Conservation (phyloP, 1,140 invertebrate genomes). For the Radopholus similis region DNA sequence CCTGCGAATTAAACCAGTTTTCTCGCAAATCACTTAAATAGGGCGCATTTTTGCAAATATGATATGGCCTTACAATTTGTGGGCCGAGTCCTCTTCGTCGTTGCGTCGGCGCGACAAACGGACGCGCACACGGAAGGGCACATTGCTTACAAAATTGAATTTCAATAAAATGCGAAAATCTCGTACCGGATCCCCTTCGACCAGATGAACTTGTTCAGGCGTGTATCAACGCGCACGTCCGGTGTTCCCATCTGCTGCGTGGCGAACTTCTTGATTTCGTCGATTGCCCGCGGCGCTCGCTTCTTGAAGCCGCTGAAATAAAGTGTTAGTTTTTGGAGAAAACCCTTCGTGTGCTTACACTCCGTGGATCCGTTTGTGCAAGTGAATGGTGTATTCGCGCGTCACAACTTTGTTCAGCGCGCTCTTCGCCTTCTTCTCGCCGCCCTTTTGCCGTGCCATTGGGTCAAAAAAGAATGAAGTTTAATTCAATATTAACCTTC, state of each 20-base stretch:
- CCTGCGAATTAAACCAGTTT: too few relatives aligned
- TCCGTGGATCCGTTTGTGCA: constrained; percentile 93
- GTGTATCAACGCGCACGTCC: constrained; percentile 93
- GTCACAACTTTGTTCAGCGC: constrained; percentile 97
- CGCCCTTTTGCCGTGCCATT: constrained; percentile 66
- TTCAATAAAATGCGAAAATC: too few relatives aligned
- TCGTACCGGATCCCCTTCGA: constrained; percentile 94
- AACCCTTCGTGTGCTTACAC: too few relatives aligned
- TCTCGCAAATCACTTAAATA: too few relatives aligned
- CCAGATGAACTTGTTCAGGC: constrained; percentile 96
- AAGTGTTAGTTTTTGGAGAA: not conserved
- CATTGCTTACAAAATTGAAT: constrained; percentile 65
- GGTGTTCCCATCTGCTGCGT: constrained; percentile 95
- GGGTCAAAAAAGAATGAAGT: too few relatives aligned
- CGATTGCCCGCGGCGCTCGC: constrained; percentile 88
- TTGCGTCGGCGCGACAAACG: constrained; percentile 85
- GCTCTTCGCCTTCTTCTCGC: constrained; percentile 68
- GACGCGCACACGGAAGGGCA: constrained; percentile 66
- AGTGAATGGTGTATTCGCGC: constrained; percentile 93
- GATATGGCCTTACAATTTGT: constrained; percentile 98
- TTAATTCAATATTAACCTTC: too few relatives aligned
- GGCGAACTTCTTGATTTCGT: constrained; percentile 94
- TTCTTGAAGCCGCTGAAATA: constrained; percentile 79
- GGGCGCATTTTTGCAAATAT: too few relatives aligned
- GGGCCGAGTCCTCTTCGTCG: constrained; percentile 95